These are phyloP conservation scores for Acromyrmex echinatior DNA, from an alignment of 1,140 invertebrate genomes.

Conservation along the genomic window DNA sequence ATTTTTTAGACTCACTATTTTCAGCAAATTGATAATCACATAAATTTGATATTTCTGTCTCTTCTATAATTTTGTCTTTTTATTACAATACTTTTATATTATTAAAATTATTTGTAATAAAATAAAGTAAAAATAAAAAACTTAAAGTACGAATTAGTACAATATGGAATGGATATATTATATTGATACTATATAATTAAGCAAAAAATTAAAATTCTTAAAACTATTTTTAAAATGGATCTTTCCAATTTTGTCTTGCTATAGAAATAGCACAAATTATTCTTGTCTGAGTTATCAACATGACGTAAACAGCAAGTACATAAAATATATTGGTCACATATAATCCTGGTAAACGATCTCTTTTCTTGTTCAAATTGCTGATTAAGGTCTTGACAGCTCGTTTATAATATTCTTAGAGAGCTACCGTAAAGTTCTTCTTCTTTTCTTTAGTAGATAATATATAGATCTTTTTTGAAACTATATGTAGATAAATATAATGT, in stretches of 20 bases:
- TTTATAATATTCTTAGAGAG: conserved; percentile 18
- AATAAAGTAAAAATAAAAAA: background rate
- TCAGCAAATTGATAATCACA: background rate
- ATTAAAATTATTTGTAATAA: background rate
- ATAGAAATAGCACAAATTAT: background rate
- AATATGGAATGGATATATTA: background rate
- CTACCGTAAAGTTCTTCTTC: background rate
- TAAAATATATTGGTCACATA: conserved; percentile 15
- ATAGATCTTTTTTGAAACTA: background rate
- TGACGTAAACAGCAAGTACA: background rate
- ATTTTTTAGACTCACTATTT: background rate
- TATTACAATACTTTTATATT: background rate
- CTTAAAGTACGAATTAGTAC: background rate
- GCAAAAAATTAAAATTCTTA: background rate
- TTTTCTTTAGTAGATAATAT: background rate
- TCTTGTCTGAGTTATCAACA: background rate
- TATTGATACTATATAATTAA: background rate
- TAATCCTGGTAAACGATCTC: background rate
- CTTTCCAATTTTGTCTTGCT: background rate
- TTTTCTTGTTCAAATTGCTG: conserved; percentile 14
- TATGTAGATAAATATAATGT: background rate
- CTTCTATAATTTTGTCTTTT: background rate
- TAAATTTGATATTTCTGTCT: background rate
- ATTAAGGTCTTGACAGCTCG: background rate
- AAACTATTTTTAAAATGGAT: background rate